Percentiles rank a stretch among this genome's conserved stretches.
These are phyloP conservation scores for Chelonoidis abingdonii DNA, from an alignment of 2,113 vertebrate species.

Conservation along the genomic window DNA sequence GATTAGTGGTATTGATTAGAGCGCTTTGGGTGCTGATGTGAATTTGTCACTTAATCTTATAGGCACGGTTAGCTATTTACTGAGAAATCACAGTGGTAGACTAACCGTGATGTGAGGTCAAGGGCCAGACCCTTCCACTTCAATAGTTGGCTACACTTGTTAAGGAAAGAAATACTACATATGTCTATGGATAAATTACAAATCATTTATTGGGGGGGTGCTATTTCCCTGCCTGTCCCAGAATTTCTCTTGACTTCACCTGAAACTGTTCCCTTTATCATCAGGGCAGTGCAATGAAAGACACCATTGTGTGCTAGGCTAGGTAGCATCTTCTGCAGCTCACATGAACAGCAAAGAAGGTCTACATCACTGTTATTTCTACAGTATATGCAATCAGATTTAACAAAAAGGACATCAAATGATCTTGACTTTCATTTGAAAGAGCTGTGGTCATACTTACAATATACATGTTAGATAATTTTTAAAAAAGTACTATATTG, in stretches of 20 bases:
- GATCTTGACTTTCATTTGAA: slow-evolving; percentile 73
- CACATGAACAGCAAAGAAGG: slow-evolving; percentile 66
- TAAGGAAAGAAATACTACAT: slow-evolving; percentile 8
- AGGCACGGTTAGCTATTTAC: slow-evolving; percentile 75
- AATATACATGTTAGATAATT: slow-evolving; percentile 62
- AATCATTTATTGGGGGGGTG: background rate
- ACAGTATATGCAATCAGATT: slow-evolving; percentile 76
- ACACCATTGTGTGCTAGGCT: slow-evolving; percentile 45
- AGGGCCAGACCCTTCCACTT: slow-evolving; percentile 25
- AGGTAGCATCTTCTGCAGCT: slow-evolving; percentile 39
- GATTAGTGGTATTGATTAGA: slow-evolving; percentile 69
- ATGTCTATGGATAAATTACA: background rate
- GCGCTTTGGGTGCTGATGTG: slow-evolving; percentile 55
- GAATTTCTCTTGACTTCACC: slow-evolving; percentile 26
- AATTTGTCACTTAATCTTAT: slow-evolving; percentile 70
- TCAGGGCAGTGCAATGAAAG: slow-evolving; percentile 40
- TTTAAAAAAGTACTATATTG: slow-evolving; percentile 55
- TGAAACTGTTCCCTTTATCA: background rate
- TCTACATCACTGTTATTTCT: slow-evolving; percentile 49
- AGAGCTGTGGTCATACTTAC: slow-evolving; percentile 65
- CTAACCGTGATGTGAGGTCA: slow-evolving; percentile 5
- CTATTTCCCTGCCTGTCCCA: background rate
- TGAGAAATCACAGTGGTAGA: slow-evolving; percentile 53
- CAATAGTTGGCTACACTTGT: background rate
- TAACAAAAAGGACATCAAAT: slow-evolving; percentile 74